Conservation (phyloP, 2,888 invertebrate species). For the Drepana falcataria region DNA sequence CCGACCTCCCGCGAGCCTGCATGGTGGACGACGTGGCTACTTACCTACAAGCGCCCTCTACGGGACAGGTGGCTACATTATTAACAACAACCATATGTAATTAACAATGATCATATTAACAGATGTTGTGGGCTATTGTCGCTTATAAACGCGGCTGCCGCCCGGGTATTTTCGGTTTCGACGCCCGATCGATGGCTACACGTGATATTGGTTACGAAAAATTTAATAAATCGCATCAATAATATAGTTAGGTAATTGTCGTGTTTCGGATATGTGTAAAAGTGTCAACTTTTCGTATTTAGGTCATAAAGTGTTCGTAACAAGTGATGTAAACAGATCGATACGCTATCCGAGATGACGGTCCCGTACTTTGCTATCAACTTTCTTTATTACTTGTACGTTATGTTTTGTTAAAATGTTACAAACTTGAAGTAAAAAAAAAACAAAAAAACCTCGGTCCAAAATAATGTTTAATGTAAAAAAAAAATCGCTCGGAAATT, state of each 20-base stretch:
- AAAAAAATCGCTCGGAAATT: too few species aligned
- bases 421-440: not conserved
- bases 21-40: constrained; percentile 98
- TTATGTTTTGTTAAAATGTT: too few species aligned
- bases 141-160: constrained; percentile 73
- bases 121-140: constrained; percentile 78
- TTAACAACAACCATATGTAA: constrained; percentile 78
- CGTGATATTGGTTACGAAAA: constrained; percentile 36
- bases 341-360: constrained; percentile 27
- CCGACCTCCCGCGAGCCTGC: constrained; percentile 95
- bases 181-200: constrained; percentile 56
- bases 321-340: constrained; percentile 70
- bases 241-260: constrained; percentile 7
- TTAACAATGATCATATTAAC: constrained; percentile 79
- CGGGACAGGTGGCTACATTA: constrained; percentile 91
- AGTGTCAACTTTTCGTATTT: constrained; percentile 19
- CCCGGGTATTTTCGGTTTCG: constrained; percentile 76
- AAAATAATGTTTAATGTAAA: not conserved
- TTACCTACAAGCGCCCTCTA: constrained; percentile 95
- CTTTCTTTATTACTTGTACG: not conserved
- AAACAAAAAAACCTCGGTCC: not conserved
- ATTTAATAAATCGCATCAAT: constrained; percentile 12
- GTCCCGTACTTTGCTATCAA: not conserved
- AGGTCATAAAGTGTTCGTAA: constrained; percentile 43
- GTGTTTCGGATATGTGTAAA: constrained; percentile 8